phyloP scores from a whole-genome alignment of 2,113 vertebrate genomes.

The Rhea americana region DNA sequence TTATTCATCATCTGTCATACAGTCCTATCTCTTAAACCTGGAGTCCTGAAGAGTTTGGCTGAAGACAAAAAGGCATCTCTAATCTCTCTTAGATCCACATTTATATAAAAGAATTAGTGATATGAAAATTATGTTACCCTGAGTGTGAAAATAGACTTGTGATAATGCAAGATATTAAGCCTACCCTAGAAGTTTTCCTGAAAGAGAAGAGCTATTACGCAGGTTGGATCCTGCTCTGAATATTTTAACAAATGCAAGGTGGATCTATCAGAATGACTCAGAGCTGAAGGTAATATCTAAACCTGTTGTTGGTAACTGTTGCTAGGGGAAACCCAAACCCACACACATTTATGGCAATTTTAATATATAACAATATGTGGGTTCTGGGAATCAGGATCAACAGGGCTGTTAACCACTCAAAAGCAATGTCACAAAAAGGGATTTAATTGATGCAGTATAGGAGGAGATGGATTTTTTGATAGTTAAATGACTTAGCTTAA shows the following conservation, averaged over 20 bases:
- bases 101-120: neutral
- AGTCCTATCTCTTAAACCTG: neutral
- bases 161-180: neutral
- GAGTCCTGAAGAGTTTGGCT: neutral
- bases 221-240: neutral
- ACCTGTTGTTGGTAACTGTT: slow-evolving; percentile 44
- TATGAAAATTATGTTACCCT: neutral
- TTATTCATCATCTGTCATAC: neutral
- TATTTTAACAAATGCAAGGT: neutral
- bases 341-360: neutral
- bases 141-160: neutral
- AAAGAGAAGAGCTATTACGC: slow-evolving; percentile 13
- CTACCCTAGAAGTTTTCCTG: slow-evolving; percentile 3
- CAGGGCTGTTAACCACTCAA: neutral
- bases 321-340: slow-evolving; percentile 38
- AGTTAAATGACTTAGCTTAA: neutral
- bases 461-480: neutral
- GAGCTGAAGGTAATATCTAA: slow-evolving; percentile 8
- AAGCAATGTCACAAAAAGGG: neutral
- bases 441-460: neutral
- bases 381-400: neutral
- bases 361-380: neutral
- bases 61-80: neutral
- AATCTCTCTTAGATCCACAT: neutral
- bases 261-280: slow-evolving; percentile 48